Evolutionary conservation across 2,113 vertebrate genomes (phyloP), one percentile per base, ranked within the genome.

Genomic region (Mesembrinibis cayennensis): DNA sequence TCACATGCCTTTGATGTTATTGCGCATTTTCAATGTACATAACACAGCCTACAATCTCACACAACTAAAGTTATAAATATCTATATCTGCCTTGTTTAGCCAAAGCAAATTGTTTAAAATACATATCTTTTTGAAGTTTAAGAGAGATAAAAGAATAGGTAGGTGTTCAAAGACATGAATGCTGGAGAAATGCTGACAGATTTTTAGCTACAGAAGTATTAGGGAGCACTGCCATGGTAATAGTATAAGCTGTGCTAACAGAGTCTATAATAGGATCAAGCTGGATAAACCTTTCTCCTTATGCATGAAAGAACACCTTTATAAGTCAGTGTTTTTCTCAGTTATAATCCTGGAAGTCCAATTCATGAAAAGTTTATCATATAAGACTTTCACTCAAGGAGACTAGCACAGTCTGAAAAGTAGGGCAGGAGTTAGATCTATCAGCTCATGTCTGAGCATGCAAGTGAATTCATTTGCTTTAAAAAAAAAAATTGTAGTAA

Each of bases 301-400:
- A 93, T 0, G 16, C 96, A 83, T 96, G 91, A 97, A 96, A 96
- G 89, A 95, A 76, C 87, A 95, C 77, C 67, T 96, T 93, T 95
- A 27, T 66, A 96, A 91, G 84, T 85, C 79, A 81, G 13, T 87
- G 38, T 71, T 95, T 94, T 94, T 85, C 92, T 95, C 83, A 84
- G 77, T 89, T 94, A 78, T 92, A 95, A 92, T 97, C 73, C 85
- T 95, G 74, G 59, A 92, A 95, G 89, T 76, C 71, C 59, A 94
- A 92, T 85, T 91, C 90, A 95, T 91, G 70, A 95, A 95, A 97
- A 94, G 82, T 96, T 97, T 92, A 97, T 97, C 70, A 79, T 6
- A 0, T 56, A 85, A 81, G 80, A 82, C 78, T 89, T 96, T 89
- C 73, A 78, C 52, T 78, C 70, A 87, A 80, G 70, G 47, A 82